These are phyloP conservation scores for Neoaliturus tenellus DNA, from an alignment of 2,888 invertebrate genomes.

Conservation along the genomic window DNA sequence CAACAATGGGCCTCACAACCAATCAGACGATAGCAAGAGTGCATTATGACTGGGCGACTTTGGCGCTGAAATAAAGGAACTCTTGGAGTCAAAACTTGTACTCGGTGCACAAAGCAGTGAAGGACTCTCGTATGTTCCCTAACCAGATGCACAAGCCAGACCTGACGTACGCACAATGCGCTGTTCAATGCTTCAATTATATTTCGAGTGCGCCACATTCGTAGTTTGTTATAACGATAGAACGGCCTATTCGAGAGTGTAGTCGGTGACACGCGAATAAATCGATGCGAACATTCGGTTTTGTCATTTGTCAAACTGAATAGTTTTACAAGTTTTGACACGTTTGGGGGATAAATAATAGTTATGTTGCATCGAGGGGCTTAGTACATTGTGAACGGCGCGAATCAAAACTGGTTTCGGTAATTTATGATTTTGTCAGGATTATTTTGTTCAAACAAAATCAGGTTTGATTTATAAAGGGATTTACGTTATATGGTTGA, in stretches of 20 bases:
- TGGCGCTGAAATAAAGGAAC: not conserved
- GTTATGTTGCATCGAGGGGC: not conserved
- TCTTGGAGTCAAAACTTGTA: constrained; percentile 41
- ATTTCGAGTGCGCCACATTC: constrained; percentile 21
- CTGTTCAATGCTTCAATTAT: constrained; percentile 31
- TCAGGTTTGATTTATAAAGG: not conserved
- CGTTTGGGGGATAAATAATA: constrained; percentile 10
- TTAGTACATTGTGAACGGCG: not conserved
- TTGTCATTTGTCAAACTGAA: constrained; percentile 43
- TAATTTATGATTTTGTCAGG: constrained; percentile 18
- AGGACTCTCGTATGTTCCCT: not conserved
- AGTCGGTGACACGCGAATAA: constrained; percentile 30
- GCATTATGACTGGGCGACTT: not conserved
- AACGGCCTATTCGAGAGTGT: constrained; percentile 1
- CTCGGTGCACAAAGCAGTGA: not conserved
- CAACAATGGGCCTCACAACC: constrained; percentile 28
- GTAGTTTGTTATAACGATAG: constrained; percentile 7
- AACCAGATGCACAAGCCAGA: constrained; percentile 23
- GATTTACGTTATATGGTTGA: not conserved
- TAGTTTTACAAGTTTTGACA: constrained; percentile 33
- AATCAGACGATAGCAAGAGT: not conserved
- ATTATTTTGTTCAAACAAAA: not conserved
- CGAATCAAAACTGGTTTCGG: not conserved
- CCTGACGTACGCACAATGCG: not conserved
- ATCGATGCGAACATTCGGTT: not conserved